phyloP scores from a whole-genome alignment of 1,140 invertebrate species.

The Caenorhabditis inopinata region DNA sequence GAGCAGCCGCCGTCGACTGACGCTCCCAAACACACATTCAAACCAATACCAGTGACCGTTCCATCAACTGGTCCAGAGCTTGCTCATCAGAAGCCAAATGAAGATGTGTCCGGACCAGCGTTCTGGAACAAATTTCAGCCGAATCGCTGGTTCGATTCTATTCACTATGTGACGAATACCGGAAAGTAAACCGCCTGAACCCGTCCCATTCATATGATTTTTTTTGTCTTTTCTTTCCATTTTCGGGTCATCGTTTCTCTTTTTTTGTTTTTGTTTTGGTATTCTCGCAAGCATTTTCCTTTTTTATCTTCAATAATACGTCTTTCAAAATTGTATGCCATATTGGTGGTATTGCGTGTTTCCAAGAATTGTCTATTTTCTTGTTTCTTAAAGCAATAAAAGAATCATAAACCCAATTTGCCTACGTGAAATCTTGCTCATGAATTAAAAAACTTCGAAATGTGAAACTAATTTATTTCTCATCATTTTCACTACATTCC shows the following conservation, averaged over 20 bases:
- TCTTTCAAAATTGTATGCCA: slow-evolving; percentile 10
- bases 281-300: neutral
- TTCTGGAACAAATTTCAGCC: slow-evolving; percentile 61
- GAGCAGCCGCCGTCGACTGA: slow-evolving; percentile 10
- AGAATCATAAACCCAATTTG: too few relatives aligned
- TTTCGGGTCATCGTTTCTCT: neutral
- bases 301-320: neutral
- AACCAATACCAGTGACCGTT: slow-evolving; percentile 48
- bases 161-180: slow-evolving; percentile 22
- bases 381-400: too few relatives aligned
- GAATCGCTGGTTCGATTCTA: slow-evolving; percentile 52
- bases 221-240: slow-evolving; percentile 30
- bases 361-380: too few relatives aligned
- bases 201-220: too few relatives aligned
- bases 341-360: slow-evolving; percentile 14
- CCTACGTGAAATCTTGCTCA: too few relatives aligned
- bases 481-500: too few relatives aligned
- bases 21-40: slow-evolving; percentile 51
- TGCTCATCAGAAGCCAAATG: slow-evolving; percentile 39
- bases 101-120: slow-evolving; percentile 35
- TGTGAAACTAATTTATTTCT: too few relatives aligned
- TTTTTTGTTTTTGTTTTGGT: neutral
- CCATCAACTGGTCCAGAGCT: slow-evolving; percentile 39
- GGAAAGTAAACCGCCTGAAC: slow-evolving; percentile 30
- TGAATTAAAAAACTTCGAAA: too few relatives aligned